A percentile compares a stretch with the other conserved stretches of the same genome.
Evolutionary conservation across 2,113 vertebrate species (phyloP).

Genomic region (Nematolebias whitei): DNA sequence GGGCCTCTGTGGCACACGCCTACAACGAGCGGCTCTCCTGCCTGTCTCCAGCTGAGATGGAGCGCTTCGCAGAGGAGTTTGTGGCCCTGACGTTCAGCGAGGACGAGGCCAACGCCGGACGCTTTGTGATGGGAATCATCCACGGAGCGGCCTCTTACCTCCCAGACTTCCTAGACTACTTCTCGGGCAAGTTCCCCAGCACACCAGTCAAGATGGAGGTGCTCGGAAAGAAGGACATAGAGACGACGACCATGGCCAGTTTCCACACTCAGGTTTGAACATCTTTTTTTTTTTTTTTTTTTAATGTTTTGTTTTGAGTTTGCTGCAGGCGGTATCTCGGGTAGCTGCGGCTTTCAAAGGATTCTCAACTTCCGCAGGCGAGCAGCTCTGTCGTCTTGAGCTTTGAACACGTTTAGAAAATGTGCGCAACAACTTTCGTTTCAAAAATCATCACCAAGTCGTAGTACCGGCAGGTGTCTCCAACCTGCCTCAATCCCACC

Average conservation of each 20-base stretch:
- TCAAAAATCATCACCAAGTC: too few relatives aligned
- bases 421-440: too few relatives aligned
- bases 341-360: too few relatives aligned
- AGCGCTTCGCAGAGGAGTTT: conserved; percentile 84
- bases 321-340: too few relatives aligned
- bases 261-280: conserved; percentile 96
- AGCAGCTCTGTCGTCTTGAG: too few relatives aligned
- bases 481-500: too few relatives aligned
- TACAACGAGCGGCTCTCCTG: conserved; percentile 68
- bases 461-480: too few relatives aligned
- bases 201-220: conserved; percentile 99
- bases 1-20: conserved; percentile 68
- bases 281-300: not conserved
- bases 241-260: conserved; percentile 97
- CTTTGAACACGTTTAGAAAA: too few relatives aligned
- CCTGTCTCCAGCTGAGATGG: conserved; percentile 68
- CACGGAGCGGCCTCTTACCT: conserved; percentile 97
- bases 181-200: conserved; percentile 96
- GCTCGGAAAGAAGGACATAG: conserved; percentile 99
- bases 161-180: conserved; percentile 99
- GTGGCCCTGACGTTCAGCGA: conserved; percentile 93
- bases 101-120: conserved; percentile 86
- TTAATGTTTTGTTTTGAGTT: too few relatives aligned
- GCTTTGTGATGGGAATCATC: conserved; percentile 97
- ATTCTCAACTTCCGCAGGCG: too few relatives aligned